Percentiles rank a stretch among this genome's conserved stretches.
These are phyloP conservation scores for Rana temporaria DNA, from an alignment of 2,113 vertebrate species.

Conservation along the genomic window DNA sequence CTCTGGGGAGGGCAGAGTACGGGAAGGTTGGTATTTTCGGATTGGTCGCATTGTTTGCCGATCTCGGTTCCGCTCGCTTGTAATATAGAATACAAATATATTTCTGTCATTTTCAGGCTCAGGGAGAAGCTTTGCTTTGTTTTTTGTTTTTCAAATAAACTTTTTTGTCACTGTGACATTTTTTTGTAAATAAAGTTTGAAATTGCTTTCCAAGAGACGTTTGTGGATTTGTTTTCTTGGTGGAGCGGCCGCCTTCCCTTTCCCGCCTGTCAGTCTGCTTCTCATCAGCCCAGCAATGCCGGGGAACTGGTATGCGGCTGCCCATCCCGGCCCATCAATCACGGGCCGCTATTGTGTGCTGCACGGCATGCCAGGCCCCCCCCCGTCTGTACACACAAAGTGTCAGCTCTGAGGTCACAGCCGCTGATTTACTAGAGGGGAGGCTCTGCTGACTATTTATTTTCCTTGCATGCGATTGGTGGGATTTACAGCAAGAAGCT, in stretches of 20 bases:
- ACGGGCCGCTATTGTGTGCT: neutral
- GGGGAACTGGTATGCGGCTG: neutral
- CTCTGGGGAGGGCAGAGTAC: no score
- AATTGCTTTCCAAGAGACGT: conserved; percentile 78
- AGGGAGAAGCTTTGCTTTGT: conserved; percentile 87
- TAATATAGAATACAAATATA: conserved; percentile 79
- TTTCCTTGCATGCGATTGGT: no score
- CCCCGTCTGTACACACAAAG: neutral
- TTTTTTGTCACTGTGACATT: conserved; percentile 88
- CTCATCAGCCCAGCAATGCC: neutral
- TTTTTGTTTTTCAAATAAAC: conserved; percentile 68
- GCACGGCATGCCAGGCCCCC: neutral
- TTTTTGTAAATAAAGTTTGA: conserved; percentile 88
- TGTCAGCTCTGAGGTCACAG: neutral
- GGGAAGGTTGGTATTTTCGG: conserved; percentile 50
- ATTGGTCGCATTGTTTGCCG: conserved; percentile 72
- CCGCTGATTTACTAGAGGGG: no score
- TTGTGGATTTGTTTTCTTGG: neutral
- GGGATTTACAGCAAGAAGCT: no score
- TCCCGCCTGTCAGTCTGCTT: neutral
- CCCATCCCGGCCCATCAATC: neutral
- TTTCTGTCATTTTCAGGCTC: conserved; percentile 85
- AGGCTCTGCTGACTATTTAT: no score
- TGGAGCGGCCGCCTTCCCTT: no score
- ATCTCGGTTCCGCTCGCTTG: conserved; percentile 80